Evolutionary conservation across 2,113 vertebrate species (phyloP).

Genomic region (Hemichromis elongatus): DNA sequence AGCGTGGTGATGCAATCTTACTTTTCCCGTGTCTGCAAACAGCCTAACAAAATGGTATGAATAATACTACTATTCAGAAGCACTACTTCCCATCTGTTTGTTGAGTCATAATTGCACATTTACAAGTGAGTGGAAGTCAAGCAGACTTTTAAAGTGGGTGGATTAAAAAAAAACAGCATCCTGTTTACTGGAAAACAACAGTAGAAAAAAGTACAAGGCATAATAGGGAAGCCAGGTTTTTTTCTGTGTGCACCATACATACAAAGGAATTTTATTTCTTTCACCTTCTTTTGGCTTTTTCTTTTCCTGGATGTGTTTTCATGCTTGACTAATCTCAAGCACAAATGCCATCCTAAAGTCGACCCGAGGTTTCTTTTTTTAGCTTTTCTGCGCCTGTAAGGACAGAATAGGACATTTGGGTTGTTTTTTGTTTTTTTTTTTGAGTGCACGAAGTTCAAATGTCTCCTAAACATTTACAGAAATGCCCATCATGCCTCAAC

Average conservation of each 20-base stretch:
- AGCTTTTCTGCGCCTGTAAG: background rate
- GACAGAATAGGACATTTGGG: background rate
- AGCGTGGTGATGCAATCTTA: background rate
- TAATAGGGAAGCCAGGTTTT: background rate
- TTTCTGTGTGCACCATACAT: background rate
- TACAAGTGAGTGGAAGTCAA: background rate
- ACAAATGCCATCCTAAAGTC: background rate
- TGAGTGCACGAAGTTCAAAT: background rate
- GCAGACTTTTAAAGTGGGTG: background rate
- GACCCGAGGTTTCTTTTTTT: background rate
- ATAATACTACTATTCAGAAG: conserved; percentile 15
- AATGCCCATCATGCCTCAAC: background rate
- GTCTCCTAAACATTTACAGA: background rate
- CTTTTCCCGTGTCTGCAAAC: background rate
- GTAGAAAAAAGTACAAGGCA: background rate
- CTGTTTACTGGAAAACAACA: background rate
- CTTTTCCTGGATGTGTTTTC: background rate
- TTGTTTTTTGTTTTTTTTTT: background rate
- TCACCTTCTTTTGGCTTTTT: background rate
- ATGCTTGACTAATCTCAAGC: background rate
- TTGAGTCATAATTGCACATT: conserved; percentile 6
- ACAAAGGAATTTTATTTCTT: background rate
- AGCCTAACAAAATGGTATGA: background rate
- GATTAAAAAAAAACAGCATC: background rate
- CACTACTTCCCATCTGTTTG: background rate